Percentiles rank a stretch among this genome's conserved stretches.
phyloP scores from a whole-genome alignment of 2,888 invertebrate species.

The Nomada goodeniana region DNA sequence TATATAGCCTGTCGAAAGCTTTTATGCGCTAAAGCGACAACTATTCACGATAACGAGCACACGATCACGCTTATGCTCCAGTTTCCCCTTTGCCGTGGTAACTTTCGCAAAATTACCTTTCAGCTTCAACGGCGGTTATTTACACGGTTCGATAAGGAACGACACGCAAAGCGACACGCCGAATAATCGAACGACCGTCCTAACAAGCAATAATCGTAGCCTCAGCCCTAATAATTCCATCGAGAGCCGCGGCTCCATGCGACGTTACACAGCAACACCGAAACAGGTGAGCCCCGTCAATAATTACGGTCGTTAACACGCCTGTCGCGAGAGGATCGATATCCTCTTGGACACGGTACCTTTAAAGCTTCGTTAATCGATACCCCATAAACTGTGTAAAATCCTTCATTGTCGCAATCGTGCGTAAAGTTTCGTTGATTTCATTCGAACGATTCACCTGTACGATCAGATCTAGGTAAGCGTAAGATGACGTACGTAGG shows the following conservation, averaged over 20 bases:
- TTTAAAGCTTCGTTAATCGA: too few relatives aligned
- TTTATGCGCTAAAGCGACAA: background rate
- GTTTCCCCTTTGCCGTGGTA: background rate
- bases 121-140: slow-evolving; percentile 77
- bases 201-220: slow-evolving; percentile 86
- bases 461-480: too few relatives aligned
- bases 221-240: slow-evolving; percentile 91
- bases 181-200: slow-evolving; percentile 87
- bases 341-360: too few relatives aligned
- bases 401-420: too few relatives aligned
- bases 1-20: background rate
- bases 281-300: slow-evolving; percentile 73
- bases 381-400: too few relatives aligned
- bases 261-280: slow-evolving; percentile 77
- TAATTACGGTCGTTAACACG: background rate
- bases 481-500: too few relatives aligned
- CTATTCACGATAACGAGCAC: background rate
- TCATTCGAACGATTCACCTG: too few relatives aligned
- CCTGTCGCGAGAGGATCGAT: too few relatives aligned
- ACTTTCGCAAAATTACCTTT: slow-evolving; percentile 30
- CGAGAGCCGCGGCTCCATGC: slow-evolving; percentile 84
- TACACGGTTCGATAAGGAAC: slow-evolving; percentile 87
- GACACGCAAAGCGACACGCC: slow-evolving; percentile 91
- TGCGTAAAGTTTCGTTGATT: too few relatives aligned
- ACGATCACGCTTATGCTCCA: background rate